These are phyloP conservation scores for Drosophila mercatorum DNA, from an alignment of 2,888 invertebrate species.

Conservation along the genomic window DNA sequence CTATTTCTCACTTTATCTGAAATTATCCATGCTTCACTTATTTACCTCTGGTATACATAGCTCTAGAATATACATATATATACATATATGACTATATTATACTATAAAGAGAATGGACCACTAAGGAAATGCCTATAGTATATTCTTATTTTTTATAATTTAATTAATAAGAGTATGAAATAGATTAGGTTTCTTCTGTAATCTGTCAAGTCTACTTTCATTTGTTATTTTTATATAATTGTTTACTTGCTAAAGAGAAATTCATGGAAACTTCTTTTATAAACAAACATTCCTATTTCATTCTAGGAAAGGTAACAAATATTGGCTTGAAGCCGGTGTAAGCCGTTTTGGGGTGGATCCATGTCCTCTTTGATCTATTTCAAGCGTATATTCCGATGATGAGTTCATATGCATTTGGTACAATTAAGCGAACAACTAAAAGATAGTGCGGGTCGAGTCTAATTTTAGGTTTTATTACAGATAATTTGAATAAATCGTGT, in stretches of 20 bases:
- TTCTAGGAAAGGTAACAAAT: background rate
- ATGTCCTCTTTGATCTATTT: background rate
- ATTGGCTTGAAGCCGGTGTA: background rate
- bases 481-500: constrained; percentile 2
- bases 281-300: background rate
- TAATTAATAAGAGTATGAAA: too few relatives aligned
- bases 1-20: too few relatives aligned
- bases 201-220: too few relatives aligned
- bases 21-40: too few relatives aligned
- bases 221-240: background rate
- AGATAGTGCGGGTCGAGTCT: too few relatives aligned
- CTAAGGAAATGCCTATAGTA: too few relatives aligned
- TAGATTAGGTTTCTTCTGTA: too few relatives aligned
- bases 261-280: background rate
- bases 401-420: background rate
- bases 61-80: too few relatives aligned
- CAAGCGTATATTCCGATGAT: background rate
- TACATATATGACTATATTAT: too few relatives aligned
- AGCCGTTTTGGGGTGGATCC: background rate
- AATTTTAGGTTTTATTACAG: background rate
- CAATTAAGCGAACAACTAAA: background rate
- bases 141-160: too few relatives aligned
- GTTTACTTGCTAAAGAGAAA: background rate
- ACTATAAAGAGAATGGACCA: too few relatives aligned
- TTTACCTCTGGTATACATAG: too few relatives aligned